Percentiles rank a stretch among this genome's conserved stretches.
Evolutionary conservation across 2,113 vertebrate genomes (phyloP).

Genomic region (Chrysochloris asiatica): DNA sequence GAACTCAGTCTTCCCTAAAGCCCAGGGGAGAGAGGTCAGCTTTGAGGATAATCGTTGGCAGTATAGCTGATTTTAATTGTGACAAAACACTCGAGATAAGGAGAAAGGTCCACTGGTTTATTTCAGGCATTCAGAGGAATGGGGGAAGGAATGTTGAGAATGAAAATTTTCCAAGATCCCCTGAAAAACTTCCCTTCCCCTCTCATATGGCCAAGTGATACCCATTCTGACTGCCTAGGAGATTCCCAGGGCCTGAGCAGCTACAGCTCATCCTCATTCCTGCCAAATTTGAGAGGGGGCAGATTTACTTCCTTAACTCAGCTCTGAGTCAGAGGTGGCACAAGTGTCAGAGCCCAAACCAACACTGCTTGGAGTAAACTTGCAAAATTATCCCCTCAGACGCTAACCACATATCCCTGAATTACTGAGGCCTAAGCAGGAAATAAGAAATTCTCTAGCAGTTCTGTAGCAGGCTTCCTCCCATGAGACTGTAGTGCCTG

Average conservation of each 20-base stretch:
- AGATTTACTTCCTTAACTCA: conserved; percentile 77
- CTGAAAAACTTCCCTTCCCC: not conserved
- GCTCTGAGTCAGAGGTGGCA: conserved; percentile 78
- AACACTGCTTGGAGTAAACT: conserved; percentile 72
- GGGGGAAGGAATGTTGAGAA: not conserved
- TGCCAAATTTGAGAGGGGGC: conserved; percentile 52
- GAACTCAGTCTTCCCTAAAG: not conserved
- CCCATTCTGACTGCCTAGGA: not conserved
- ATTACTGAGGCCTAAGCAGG: conserved; percentile 60
- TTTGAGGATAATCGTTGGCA: not conserved
- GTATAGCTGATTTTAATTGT: not conserved
- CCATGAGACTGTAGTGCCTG: conserved; percentile 2
- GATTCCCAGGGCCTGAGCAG: conserved; percentile 12
- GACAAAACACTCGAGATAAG: conserved; percentile 32
- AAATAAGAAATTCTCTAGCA: conserved; percentile 44
- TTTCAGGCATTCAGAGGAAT: conserved; percentile 16
- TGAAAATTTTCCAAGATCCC: not conserved
- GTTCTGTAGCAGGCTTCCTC: conserved; percentile 24
- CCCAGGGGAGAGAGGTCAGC: not conserved
- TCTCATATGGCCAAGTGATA: not conserved
- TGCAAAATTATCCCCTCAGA: conserved; percentile 71
- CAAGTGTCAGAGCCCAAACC: conserved; percentile 75
- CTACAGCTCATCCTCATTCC: not conserved
- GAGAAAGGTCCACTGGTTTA: not conserved
- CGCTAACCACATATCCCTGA: conserved; percentile 60